Percentiles rank a stretch among this genome's conserved stretches.
phyloP scores from a whole-genome alignment of 2,113 vertebrate species.

The Antigone vipio region DNA sequence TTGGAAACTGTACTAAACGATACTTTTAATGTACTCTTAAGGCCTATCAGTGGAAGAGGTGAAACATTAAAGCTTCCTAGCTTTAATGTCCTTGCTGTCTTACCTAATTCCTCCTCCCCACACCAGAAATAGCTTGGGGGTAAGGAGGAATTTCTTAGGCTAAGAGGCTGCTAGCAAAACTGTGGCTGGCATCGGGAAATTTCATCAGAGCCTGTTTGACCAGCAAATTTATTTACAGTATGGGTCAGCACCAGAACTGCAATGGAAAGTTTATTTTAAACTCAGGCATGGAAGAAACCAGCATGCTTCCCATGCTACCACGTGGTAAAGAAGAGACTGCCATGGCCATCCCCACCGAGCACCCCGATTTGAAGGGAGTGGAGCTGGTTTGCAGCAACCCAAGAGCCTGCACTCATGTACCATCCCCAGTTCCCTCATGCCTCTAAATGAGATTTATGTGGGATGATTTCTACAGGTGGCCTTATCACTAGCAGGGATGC shows the following conservation, averaged over 20 bases:
- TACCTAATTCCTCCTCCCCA: background rate
- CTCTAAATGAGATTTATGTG: background rate
- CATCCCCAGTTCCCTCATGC: background rate
- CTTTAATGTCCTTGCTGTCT: background rate
- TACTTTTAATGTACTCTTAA: constrained; percentile 17
- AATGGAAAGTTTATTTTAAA: background rate
- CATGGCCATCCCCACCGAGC: background rate
- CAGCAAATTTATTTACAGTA: background rate
- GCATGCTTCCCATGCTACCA: background rate
- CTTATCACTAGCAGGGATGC: background rate
- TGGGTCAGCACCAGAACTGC: background rate
- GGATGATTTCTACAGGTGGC: background rate
- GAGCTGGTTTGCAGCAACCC: background rate
- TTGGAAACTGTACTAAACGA: background rate
- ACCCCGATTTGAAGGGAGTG: background rate
- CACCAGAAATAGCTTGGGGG: background rate
- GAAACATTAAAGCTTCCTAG: constrained; percentile 4
- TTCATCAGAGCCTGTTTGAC: background rate
- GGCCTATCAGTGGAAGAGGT: background rate
- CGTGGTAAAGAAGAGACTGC: background rate
- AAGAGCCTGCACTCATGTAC: background rate
- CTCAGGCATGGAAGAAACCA: background rate
- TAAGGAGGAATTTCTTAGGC: background rate
- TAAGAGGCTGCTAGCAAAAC: background rate
- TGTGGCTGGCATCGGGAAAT: background rate